A percentile compares a stretch with the other conserved stretches of the same genome.
These are phyloP conservation scores for Stomatorhinus walkeri DNA, from an alignment of 2,797 vertebrate species.

Conservation along the genomic window DNA sequence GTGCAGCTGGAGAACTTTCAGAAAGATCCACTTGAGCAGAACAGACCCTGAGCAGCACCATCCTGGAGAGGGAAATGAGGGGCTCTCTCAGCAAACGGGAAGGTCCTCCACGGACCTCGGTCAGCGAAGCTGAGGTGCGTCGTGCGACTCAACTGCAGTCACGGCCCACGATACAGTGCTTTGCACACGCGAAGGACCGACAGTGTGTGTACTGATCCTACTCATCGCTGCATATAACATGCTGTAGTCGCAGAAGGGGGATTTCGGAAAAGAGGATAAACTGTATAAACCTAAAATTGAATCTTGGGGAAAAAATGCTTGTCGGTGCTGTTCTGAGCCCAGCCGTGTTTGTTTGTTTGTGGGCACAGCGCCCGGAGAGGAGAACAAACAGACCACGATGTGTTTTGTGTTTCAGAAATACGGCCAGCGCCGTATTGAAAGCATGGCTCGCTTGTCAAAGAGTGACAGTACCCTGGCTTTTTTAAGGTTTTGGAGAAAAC, in stretches of 20 bases:
- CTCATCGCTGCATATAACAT: background rate
- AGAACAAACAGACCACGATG: background rate
- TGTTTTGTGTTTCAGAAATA: background rate
- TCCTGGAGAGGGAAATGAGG: background rate
- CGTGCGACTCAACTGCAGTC: background rate
- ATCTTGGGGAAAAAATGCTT: background rate
- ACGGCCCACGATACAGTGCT: background rate
- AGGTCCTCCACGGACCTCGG: background rate
- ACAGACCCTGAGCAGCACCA: background rate
- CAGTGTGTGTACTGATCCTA: background rate
- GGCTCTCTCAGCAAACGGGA: background rate
- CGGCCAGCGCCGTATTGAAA: background rate
- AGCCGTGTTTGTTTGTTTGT: conserved; percentile 7
- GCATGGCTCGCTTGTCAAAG: background rate
- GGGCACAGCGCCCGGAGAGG: background rate
- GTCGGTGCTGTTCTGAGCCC: background rate
- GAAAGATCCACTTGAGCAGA: background rate
- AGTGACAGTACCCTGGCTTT: background rate
- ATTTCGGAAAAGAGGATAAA: background rate
- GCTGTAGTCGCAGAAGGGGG: background rate
- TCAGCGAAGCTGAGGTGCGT: too few species aligned
- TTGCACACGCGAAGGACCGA: background rate
- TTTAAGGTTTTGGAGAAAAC: background rate
- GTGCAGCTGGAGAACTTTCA: background rate
- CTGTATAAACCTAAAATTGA: background rate